Percentiles rank a stretch among this genome's conserved stretches.
Conservation (phyloP, 1,140 invertebrate genomes). For the Cyphomyrmex costatus region DNA sequence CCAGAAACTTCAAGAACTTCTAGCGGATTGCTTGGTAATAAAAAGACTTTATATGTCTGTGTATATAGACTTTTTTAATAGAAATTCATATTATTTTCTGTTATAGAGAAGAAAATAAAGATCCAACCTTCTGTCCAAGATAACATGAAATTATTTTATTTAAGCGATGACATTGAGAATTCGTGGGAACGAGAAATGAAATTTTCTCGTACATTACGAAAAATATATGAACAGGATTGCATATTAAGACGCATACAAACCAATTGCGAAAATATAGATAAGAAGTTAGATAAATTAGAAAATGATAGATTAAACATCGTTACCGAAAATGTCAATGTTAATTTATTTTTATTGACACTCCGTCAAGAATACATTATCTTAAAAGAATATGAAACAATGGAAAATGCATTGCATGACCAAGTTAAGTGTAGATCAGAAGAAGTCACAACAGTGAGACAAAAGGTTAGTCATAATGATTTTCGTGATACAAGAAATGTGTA, state of each 20-base stretch:
- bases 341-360: conserved; percentile 90
- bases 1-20: neutral
- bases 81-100: neutral
- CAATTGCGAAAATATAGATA: conserved; percentile 90
- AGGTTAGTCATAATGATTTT: conserved; percentile 31
- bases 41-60: no score
- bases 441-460: conserved; percentile 74
- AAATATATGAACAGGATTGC: conserved; percentile 89
- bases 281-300: conserved; percentile 88
- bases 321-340: conserved; percentile 89
- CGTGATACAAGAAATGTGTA: no score
- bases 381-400: conserved; percentile 91
- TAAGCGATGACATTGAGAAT: conserved; percentile 73
- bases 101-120: conserved; percentile 40
- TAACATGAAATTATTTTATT: conserved; percentile 39
- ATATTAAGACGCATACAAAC: conserved; percentile 88
- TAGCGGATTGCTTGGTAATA: no score
- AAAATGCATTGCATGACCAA: conserved; percentile 88
- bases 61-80: no score
- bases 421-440: conserved; percentile 83
- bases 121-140: neutral
- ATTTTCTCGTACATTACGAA: conserved; percentile 76
- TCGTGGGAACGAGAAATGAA: conserved; percentile 83
- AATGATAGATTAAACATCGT: conserved; percentile 89
- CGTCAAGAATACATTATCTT: conserved; percentile 93